A percentile compares a stretch with the other conserved stretches of the same genome.
These are phyloP conservation scores for Probosciger aterrimus DNA, from an alignment of 2,113 vertebrate species.

Conservation along the genomic window DNA sequence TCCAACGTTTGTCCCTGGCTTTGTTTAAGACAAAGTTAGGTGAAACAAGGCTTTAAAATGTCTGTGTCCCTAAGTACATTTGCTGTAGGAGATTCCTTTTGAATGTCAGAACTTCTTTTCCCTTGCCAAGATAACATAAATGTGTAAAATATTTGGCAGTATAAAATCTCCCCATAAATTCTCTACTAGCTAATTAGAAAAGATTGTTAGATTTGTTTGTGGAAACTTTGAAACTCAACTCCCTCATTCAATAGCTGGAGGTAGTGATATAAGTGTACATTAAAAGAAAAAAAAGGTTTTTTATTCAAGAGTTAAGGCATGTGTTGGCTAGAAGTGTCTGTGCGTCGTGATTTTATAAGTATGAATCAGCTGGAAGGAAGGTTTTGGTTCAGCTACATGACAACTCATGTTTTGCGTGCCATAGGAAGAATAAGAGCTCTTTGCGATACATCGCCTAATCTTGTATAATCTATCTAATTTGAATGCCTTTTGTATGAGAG, in stretches of 20 bases:
- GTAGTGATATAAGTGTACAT: slow-evolving; percentile 9
- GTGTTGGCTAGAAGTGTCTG: slow-evolving; percentile 21
- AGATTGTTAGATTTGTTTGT: slow-evolving; percentile 22
- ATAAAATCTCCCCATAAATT: slow-evolving; percentile 7
- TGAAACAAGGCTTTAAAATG: not conserved
- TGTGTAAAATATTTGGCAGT: slow-evolving; percentile 18
- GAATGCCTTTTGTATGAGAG: slow-evolving; percentile 7
- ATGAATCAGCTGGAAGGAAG: slow-evolving; percentile 30
- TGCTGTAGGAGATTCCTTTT: slow-evolving; percentile 4
- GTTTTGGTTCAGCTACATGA: not conserved
- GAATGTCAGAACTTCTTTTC: slow-evolving; percentile 31
- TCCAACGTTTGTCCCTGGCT: not conserved
- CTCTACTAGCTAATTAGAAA: slow-evolving; percentile 28
- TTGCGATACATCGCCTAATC: not conserved
- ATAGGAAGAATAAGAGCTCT: not conserved
- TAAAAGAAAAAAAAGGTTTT: not conserved
- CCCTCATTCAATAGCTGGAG: slow-evolving; percentile 46
- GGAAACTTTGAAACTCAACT: slow-evolving; percentile 33
- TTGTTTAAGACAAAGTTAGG: not conserved
- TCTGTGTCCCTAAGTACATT: not conserved
- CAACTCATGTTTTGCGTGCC: not conserved
- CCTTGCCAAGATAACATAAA: slow-evolving; percentile 7
- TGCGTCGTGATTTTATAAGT: not conserved
- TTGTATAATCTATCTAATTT: slow-evolving; percentile 45
- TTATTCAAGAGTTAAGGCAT: slow-evolving; percentile 4